Conservation (phyloP, 2,797 vertebrate species). For the Syngnathus rostellatus region DNA sequence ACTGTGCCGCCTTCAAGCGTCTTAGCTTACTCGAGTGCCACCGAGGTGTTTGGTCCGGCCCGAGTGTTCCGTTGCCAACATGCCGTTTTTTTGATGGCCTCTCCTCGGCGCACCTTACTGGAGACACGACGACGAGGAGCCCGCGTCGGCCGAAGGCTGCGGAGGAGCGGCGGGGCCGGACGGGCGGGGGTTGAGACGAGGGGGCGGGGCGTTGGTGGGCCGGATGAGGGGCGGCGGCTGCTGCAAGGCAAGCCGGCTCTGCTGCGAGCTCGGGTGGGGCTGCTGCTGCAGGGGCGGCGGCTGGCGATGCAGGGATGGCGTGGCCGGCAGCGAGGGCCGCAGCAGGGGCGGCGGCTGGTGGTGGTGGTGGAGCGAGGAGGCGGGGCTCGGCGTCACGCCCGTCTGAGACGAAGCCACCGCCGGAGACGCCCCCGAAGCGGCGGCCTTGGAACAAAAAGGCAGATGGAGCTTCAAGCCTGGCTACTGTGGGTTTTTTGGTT, state of each 20-base stretch:
- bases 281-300: conserved; percentile 94
- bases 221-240: conserved; percentile 93
- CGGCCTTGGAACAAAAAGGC: conserved; percentile 48
- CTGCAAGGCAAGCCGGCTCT: conserved; percentile 83
- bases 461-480: background rate
- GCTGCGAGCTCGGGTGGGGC: conserved; percentile 81
- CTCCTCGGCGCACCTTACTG: conserved; percentile 57
- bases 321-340: conserved; percentile 85
- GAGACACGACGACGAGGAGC: conserved; percentile 72
- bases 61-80: too few relatives aligned
- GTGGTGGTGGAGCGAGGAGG: conserved; percentile 76
- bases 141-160: conserved; percentile 73
- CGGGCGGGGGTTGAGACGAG: conserved; percentile 89
- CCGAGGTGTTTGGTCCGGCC: too few relatives aligned
- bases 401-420: conserved; percentile 65
- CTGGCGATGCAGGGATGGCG: conserved; percentile 90
- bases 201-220: conserved; percentile 84
- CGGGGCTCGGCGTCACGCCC: conserved; percentile 62
- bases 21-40: too few relatives aligned
- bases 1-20: too few relatives aligned
- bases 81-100: too few relatives aligned
- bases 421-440: conserved; percentile 79
- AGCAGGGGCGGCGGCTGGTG: conserved; percentile 93
- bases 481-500: too few relatives aligned
- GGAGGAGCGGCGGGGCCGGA: conserved; percentile 69